Base-by-base conservation (phyloP, 2,797 vertebrate species). In the Spondyliosoma cantharus region DNA sequence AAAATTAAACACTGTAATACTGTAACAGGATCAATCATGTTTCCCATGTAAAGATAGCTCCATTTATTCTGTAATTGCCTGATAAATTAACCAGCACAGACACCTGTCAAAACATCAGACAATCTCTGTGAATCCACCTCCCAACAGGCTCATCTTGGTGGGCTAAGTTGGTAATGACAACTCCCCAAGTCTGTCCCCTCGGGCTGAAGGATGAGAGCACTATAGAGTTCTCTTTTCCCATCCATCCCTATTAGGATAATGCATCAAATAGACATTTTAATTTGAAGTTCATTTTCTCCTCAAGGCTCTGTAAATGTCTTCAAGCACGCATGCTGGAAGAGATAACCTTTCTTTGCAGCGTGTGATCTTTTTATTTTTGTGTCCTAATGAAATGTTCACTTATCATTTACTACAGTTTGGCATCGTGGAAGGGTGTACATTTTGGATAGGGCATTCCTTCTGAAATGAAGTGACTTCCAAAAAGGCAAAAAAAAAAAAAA, bases 221-320 rank as follows among this genome's bases (percentile, higher is more conserved):
- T 72, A 65, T 49, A 63, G 84, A 90, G 61, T 90, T 87, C 91
- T 89, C 92, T 92, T 86, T 85, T 79, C 85, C 86, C 76, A 92
- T 93, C 94, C 90, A 53, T 90, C 89, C 85, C 87, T 87, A 92
- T 93, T 93, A 93, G 89, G 83, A 91, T 92, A 94, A 94, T 93
- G 91, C 92, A 93, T 94, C 90, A 94, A 94, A 91, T 86, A 89
- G 93, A 94, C 92, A 93, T 93, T 93, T 93, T 94, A 93, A 94
- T 94, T 93, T 94, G 91, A 93, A 94, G 91, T 93, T 94, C 93
- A 93, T 91, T 89, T 90, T 91, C 90, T 93, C 91, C 93, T 94
- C 89, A 87, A 93, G 93, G 93, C 92, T 90, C 86, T 89, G 86
- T 92, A 93, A 91, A 91, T 90, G 90, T 92, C 92, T 92, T 78